These are phyloP conservation scores for Balanococcus diminutus DNA, from an alignment of 2,888 invertebrate species.

Conservation along the genomic window DNA sequence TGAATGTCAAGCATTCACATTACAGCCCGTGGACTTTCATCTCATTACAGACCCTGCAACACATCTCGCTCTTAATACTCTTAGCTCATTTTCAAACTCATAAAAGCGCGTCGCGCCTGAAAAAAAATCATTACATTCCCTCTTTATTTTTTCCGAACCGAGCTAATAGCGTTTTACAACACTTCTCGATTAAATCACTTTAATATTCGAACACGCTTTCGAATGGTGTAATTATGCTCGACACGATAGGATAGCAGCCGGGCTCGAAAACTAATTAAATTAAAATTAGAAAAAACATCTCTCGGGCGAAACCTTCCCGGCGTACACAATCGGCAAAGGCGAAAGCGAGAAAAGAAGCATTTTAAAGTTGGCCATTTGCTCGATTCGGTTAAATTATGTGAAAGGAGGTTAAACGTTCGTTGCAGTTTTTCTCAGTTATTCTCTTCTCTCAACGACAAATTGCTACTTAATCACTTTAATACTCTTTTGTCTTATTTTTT, in stretches of 20 bases:
- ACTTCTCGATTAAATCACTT: constrained; percentile 23
- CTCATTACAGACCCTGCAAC: neutral
- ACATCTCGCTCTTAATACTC: neutral
- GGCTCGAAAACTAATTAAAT: constrained; percentile 34
- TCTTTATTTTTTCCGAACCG: neutral
- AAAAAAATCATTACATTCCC: neutral
- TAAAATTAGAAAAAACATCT: constrained; percentile 34
- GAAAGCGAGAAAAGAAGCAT: neutral
- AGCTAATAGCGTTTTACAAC: neutral
- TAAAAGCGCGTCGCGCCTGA: neutral
- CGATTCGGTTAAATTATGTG: constrained; percentile 42
- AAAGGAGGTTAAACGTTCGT: constrained; percentile 36
- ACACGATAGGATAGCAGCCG: neutral
- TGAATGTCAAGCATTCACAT: no score
- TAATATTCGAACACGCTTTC: neutral
- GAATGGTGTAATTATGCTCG: neutral
- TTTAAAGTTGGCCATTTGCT: neutral
- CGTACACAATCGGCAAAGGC: neutral
- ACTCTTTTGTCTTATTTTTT: constrained; percentile 26
- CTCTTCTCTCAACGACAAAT: constrained; percentile 31
- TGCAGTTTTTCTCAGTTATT: constrained; percentile 34
- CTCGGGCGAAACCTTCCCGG: neutral
- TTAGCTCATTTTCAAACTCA: neutral
- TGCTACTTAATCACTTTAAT: constrained; percentile 43
- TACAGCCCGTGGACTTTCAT: neutral